A percentile compares a stretch with the other conserved stretches of the same genome.
These are phyloP conservation scores for Drosophila siamana DNA, from an alignment of 2,888 invertebrate genomes.

Conservation along the genomic window DNA sequence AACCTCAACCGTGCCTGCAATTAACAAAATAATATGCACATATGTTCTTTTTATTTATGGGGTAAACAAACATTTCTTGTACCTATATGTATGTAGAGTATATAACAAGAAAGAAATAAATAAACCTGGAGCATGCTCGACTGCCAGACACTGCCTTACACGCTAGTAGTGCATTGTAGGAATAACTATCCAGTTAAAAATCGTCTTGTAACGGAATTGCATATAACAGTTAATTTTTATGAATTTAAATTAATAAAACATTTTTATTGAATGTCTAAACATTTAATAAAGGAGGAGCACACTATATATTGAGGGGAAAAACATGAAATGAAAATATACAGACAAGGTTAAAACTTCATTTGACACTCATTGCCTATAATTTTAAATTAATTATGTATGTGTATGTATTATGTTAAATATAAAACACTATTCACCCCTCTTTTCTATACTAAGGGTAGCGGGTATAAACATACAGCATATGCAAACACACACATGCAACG, in stretches of 20 bases:
- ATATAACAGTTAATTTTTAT: no score
- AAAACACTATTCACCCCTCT: no score
- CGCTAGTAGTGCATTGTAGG: neutral
- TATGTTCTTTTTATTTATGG: neutral
- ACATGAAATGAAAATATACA: no score
- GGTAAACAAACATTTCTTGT: neutral
- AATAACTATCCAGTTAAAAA: neutral
- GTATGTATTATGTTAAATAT: no score
- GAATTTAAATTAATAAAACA: no score
- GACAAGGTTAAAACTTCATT: no score
- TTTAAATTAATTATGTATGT: no score
- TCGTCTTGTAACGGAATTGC: no score
- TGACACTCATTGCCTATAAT: no score
- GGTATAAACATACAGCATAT: conserved; percentile 8
- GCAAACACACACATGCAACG: neutral
- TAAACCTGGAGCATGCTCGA: neutral
- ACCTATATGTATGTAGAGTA: neutral
- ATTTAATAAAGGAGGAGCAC: no score
- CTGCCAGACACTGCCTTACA: neutral
- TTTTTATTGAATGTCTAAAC: no score
- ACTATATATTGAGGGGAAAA: no score
- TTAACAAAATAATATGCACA: neutral
- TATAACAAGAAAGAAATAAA: neutral
- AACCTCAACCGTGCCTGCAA: conserved; percentile 89
- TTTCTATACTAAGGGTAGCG: neutral